phyloP scores from a whole-genome alignment of 2,797 vertebrate genomes.

The Chrysocyon brachyurus region DNA sequence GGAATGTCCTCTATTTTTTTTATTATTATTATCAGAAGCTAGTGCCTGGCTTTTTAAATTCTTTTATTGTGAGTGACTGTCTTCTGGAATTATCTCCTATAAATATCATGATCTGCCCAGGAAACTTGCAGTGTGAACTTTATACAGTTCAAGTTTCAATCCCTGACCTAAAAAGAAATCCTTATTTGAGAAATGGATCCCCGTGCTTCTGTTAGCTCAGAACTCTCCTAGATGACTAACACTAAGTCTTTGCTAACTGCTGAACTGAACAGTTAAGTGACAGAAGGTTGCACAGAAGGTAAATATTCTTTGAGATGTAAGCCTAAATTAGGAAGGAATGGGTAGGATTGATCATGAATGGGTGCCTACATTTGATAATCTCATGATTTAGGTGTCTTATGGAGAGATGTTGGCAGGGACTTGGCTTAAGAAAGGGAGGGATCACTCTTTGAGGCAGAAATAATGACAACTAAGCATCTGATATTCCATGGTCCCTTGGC shows the following conservation, averaged over 20 bases:
- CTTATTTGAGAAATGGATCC: background rate
- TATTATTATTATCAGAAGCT: background rate
- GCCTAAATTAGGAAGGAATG: slow-evolving; percentile 36
- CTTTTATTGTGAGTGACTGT: background rate
- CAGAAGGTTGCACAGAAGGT: slow-evolving; percentile 76
- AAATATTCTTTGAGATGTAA: slow-evolving; percentile 66
- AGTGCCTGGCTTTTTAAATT: background rate
- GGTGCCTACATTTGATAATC: slow-evolving; percentile 29
- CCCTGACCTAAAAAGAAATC: slow-evolving; percentile 22
- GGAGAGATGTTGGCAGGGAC: slow-evolving; percentile 52
- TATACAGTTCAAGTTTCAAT: background rate
- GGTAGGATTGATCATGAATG: slow-evolving; percentile 42
- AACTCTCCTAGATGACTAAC: slow-evolving; percentile 42
- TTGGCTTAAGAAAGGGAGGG: background rate
- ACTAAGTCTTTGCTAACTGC: slow-evolving; percentile 38
- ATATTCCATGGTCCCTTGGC: slow-evolving; percentile 32
- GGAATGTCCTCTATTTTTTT: background rate
- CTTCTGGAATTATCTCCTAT: slow-evolving; percentile 16
- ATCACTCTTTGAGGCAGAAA: slow-evolving; percentile 43
- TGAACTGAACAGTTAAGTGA: slow-evolving; percentile 59
- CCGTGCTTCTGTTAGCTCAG: background rate
- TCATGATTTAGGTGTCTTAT: slow-evolving; percentile 34
- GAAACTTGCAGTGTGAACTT: slow-evolving; percentile 1
- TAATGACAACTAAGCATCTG: slow-evolving; percentile 60
- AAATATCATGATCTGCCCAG: background rate